Conservation (phyloP, 64 coral and sea anemone genomes). For the Montipora foliosa region DNA sequence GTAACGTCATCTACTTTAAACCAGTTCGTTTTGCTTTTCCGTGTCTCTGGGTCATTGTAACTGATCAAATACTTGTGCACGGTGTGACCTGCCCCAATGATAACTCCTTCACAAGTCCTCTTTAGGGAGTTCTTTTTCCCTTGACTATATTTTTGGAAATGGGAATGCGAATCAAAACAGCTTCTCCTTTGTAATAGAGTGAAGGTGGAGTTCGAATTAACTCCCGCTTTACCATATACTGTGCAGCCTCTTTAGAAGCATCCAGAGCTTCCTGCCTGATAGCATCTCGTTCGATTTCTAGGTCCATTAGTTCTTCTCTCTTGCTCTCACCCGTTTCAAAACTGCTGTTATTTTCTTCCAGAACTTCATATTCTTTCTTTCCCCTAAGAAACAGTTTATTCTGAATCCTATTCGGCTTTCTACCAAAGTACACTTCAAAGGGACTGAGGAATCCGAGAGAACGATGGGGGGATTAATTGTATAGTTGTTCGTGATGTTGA, state of each 20-base stretch:
- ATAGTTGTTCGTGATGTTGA: background rate
- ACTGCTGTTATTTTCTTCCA: background rate
- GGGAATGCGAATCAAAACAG: background rate
- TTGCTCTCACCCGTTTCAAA: background rate
- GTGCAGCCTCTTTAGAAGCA: background rate
- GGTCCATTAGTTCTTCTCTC: background rate
- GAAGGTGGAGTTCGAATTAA: background rate
- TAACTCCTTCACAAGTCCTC: background rate
- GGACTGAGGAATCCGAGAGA: background rate
- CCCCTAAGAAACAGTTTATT: background rate
- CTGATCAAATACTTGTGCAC: background rate
- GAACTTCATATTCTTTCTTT: background rate
- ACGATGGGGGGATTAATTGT: slow-evolving; percentile 11
- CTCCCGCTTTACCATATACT: background rate
- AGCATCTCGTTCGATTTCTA: background rate
- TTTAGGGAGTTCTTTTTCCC: background rate
- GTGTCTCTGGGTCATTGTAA: too few species aligned
- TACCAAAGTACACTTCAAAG: slow-evolving; percentile 19
- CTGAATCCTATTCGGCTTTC: background rate
- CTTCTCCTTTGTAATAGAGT: background rate
- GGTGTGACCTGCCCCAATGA: background rate
- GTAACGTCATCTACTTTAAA: too few species aligned
- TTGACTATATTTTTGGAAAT: background rate
- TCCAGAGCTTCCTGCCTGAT: background rate
- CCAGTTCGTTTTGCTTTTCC: too few species aligned